Conservation (phyloP, 2,113 vertebrate species). For the Brachyistius frenatus region DNA sequence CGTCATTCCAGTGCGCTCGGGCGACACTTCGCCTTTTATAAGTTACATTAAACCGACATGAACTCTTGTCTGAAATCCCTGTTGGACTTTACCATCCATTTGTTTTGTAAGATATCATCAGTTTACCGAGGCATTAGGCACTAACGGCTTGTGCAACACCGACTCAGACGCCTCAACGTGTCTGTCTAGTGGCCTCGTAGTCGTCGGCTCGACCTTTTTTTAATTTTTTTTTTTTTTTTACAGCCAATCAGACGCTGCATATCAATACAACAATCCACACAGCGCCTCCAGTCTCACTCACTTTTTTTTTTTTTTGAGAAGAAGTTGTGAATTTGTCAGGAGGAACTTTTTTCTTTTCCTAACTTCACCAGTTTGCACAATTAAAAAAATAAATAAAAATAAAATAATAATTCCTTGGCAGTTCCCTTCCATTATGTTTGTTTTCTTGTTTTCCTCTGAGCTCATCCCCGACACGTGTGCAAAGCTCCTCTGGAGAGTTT, state of each 20-base stretch:
- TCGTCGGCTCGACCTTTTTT: conserved; percentile 10
- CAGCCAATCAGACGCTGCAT: conserved; percentile 24
- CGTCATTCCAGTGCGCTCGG: too few relatives aligned
- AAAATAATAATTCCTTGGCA: too few relatives aligned
- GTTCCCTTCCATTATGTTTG: conserved; percentile 12
- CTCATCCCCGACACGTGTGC: conserved; percentile 21
- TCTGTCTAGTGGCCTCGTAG: conserved; percentile 32
- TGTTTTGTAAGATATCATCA: neutral
- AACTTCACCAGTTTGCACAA: neutral
- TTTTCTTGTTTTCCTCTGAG: conserved; percentile 11
- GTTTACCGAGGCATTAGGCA: neutral
- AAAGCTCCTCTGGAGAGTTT: conserved; percentile 20
- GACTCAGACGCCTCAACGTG: neutral
- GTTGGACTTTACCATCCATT: neutral
- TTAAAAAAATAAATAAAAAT: neutral
- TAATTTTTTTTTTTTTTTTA: neutral
- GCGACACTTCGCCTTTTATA: too few relatives aligned
- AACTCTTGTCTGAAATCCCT: neutral
- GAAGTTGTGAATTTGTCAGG: neutral
- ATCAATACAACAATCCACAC: conserved; percentile 39
- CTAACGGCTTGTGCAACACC: neutral
- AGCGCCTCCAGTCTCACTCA: conserved; percentile 41
- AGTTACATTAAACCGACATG: too few relatives aligned
- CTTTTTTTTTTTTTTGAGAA: too few relatives aligned
- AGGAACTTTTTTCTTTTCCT: neutral